phyloP scores from a whole-genome alignment of 2,888 invertebrate genomes.

The Phymatocera aterrima region DNA sequence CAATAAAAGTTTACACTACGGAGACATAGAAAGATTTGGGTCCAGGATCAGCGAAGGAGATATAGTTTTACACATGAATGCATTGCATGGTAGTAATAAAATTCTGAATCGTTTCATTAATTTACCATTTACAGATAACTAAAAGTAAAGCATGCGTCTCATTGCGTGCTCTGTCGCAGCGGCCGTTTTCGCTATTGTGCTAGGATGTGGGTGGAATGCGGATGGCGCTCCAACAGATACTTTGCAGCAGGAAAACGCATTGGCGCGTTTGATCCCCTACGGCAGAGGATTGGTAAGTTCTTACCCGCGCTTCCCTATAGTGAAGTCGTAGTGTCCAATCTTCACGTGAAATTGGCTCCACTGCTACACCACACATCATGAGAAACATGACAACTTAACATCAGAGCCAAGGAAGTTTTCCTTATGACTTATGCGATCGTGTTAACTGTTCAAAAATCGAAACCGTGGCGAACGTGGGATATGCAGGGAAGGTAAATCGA shows the following conservation, averaged over 20 bases:
- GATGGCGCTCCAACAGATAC: constrained; percentile 12
- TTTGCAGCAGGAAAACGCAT: constrained; percentile 11
- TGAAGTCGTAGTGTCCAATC: no score
- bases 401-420: not conserved
- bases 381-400: no score
- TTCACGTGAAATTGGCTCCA: no score
- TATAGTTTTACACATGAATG: no score
- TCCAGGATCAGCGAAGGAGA: no score
- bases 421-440: no score
- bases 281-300: constrained; percentile 33
- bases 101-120: not conserved
- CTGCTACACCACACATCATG: no score
- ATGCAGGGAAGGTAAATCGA: no score
- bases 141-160: constrained; percentile 13
- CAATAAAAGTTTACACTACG: no score
- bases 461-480: no score
- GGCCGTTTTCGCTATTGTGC: constrained; percentile 6
- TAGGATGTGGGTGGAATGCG: constrained; percentile 14
- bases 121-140: constrained; percentile 14
- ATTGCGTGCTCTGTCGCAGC: constrained; percentile 9
- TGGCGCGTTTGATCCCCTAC: constrained; percentile 7
- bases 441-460: no score
- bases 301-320: not conserved
- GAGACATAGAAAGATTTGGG: no score
- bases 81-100: not conserved